phyloP scores from a whole-genome alignment of 2,888 invertebrate genomes.

The Belgica antarctica region DNA sequence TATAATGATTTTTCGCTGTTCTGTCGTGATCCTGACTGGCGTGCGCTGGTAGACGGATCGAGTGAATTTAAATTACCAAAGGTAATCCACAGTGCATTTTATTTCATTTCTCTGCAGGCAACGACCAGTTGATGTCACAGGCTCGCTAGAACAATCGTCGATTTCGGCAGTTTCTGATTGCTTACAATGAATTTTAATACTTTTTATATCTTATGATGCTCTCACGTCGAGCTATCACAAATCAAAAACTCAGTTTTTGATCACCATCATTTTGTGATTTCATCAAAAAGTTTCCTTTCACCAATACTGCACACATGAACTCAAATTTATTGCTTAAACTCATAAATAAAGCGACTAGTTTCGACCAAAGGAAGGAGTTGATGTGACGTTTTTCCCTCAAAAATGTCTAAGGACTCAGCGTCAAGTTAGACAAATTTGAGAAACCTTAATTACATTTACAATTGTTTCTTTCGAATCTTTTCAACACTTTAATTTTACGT shows the following conservation, averaged over 20 bases:
- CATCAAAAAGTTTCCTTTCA: constrained; percentile 10
- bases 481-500: constrained; percentile 16
- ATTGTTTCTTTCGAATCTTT: constrained; percentile 1
- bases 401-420: constrained; percentile 15
- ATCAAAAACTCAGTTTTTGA: not conserved
- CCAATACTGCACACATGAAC: not conserved
- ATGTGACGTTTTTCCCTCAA: not conserved
- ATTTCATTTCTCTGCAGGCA: not conserved
- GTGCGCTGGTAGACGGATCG: not conserved
- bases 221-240: constrained; percentile 9
- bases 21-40: not conserved
- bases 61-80: constrained; percentile 28
- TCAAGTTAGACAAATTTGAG: constrained; percentile 13
- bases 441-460: constrained; percentile 19
- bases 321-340: constrained; percentile 25
- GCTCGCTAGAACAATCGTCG: not conserved
- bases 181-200: constrained; percentile 19
- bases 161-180: not conserved
- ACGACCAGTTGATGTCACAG: not conserved
- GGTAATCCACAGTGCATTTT: constrained; percentile 29
- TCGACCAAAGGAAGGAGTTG: constrained; percentile 39
- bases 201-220: constrained; percentile 5
- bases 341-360: constrained; percentile 37
- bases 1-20: not conserved
- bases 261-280: not conserved